Base-by-base conservation (phyloP, 2,797 vertebrate species). In the Momotus momota region DNA sequence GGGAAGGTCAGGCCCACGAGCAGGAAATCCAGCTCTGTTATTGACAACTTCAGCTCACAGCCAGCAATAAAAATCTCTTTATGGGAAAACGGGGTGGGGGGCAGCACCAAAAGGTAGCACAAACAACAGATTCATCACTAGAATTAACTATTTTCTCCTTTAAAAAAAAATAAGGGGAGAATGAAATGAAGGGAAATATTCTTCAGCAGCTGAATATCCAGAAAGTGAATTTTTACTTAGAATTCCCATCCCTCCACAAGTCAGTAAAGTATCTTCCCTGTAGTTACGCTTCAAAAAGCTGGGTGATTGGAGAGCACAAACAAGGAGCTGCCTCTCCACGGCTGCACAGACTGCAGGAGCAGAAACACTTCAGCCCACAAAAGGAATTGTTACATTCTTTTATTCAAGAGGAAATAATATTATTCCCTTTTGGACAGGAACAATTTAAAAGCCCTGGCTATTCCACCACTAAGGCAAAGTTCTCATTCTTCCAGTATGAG, bases 1-100 rank as follows among this genome's bases (percentile, higher is more conserved):
- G 72, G 81, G 81, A 88, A 91, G 83, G 31, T 81, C 83, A 92
- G 31, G 20, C 3, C 48, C 69, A 16, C 0, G 6, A 97, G 72
- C 65, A 89, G 81, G 75, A 94, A 94, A 75, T 80, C 73, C 83
- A 73, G 46, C 83, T 40, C 54, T 95, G 43, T 33, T 83, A 78
- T 1, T 58, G 88, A 51, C 61, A 82, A 31, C 74, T 93, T 81
- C 71, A 90, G 70, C 62, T 14, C 18, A 73, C 3, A 94, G 1
- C 38, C 73, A 80, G 41, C n/a, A 70, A 40, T 1, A 40, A 87
- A 81, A 89, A 74, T 12, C 12, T 62, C 62, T 55, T 65, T 6
- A 66, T 4, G 26, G 58, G 46, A 61, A 79, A 84, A 35, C 1
- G 0, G 7, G 11, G 57, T 4, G 8, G 6, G 9, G 26, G 23